These are phyloP conservation scores for Promerops cafer DNA, from an alignment of 2,113 vertebrate genomes.

Conservation along the genomic window DNA sequence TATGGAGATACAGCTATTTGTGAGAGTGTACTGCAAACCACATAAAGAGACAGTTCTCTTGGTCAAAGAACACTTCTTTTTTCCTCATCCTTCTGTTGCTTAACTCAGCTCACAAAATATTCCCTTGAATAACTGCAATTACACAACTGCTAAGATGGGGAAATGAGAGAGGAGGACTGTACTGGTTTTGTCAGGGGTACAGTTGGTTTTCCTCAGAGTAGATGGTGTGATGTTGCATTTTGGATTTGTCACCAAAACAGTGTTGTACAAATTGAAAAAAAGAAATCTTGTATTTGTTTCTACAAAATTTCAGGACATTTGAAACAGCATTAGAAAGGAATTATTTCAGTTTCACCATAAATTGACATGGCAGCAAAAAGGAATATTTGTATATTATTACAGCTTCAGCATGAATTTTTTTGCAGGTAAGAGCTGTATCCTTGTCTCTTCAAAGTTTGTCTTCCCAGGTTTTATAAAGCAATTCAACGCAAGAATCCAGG, in stretches of 20 bases:
- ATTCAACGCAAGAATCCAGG: neutral
- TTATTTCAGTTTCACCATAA: too few relatives aligned
- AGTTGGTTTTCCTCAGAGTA: neutral
- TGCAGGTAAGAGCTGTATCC: neutral
- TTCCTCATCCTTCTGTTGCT: neutral
- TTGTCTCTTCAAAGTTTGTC: neutral
- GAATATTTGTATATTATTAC: neutral
- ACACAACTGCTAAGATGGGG: rapidly evolving
- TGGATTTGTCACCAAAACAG: neutral
- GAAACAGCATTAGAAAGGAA: too few relatives aligned
- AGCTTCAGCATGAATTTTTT: neutral
- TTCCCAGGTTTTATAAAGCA: neutral
- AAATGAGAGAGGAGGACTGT: neutral
- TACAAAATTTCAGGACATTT: neutral
- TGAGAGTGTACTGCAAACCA: neutral
- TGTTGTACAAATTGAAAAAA: neutral
- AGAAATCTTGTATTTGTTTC: neutral
- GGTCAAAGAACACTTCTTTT: neutral
- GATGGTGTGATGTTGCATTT: neutral
- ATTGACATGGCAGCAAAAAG: neutral
- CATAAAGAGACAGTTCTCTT: neutral
- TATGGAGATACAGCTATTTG: rapidly evolving
- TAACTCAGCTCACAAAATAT: neutral
- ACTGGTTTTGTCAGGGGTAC: neutral
- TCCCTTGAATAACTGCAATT: neutral